Percentiles rank a stretch among this genome's conserved stretches.
These are phyloP conservation scores for Drosophila guanche DNA, from an alignment of 1,140 invertebrate species.

Conservation along the genomic window DNA sequence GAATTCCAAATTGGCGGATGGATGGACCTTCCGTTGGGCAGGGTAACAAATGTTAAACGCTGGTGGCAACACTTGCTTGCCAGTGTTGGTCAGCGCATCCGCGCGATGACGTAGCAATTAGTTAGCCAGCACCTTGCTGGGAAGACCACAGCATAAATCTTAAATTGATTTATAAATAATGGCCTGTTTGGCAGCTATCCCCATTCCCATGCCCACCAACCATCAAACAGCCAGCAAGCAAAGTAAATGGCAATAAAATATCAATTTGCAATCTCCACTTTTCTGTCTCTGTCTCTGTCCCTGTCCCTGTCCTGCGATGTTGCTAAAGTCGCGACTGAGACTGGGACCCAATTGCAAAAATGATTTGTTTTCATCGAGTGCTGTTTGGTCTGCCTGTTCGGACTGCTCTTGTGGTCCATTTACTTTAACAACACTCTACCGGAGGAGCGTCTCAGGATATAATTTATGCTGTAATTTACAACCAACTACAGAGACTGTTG, in stretches of 20 bases:
- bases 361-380: slow-evolving; percentile 53
- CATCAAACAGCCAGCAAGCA: slow-evolving; percentile 10
- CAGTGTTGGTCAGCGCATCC: slow-evolving; percentile 7
- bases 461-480: slow-evolving; percentile 65
- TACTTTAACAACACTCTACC: slow-evolving; percentile 58
- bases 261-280: slow-evolving; percentile 48
- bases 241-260: slow-evolving; percentile 65
- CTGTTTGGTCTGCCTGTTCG: slow-evolving; percentile 24
- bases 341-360: slow-evolving; percentile 49
- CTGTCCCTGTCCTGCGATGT: background rate
- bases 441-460: slow-evolving; percentile 29
- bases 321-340: no score
- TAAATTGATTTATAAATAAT: slow-evolving; percentile 61
- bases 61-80: no score
- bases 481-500: slow-evolving; percentile 25
- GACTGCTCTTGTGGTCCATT: slow-evolving; percentile 39
- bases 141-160: slow-evolving; percentile 22
- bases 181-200: slow-evolving; percentile 3
- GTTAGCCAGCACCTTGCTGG: slow-evolving; percentile 32
- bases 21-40: no score
- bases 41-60: no score
- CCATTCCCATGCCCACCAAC: slow-evolving; percentile 3
- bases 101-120: slow-evolving; percentile 44
- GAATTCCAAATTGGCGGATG: no score
- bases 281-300: background rate